Percentiles rank a stretch among this genome's conserved stretches.
These are phyloP conservation scores for Hyles euphorbiae DNA, from an alignment of 1,140 invertebrate genomes.

Conservation along the genomic window DNA sequence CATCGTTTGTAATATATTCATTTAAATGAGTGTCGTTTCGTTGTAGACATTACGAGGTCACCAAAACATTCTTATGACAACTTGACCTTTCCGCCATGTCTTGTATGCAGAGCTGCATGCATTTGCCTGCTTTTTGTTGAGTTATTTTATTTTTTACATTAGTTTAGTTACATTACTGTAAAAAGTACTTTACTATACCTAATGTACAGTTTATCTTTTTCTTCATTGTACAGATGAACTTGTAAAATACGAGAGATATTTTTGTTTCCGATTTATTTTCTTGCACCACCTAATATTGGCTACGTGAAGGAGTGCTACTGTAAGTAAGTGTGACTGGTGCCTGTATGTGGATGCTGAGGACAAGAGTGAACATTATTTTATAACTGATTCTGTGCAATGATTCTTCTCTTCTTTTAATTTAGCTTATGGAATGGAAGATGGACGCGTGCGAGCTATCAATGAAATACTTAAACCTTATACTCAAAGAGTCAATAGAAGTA, in stretches of 20 bases:
- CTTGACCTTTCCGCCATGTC: conserved; percentile 77
- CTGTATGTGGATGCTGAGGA: conserved; percentile 47
- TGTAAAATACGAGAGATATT: conserved; percentile 79
- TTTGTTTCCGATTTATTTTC: conserved; percentile 83
- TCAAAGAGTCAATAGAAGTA: conserved; percentile 31
- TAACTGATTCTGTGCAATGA: conserved; percentile 41
- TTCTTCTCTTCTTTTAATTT: conserved; percentile 63
- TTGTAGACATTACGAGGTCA: conserved; percentile 75
- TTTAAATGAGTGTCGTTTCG: conserved; percentile 76
- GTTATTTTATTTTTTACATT: conserved; percentile 69
- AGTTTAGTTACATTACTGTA: conserved; percentile 75
- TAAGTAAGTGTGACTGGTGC: conserved; percentile 81
- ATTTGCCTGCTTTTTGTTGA: conserved; percentile 78
- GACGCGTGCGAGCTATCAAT: conserved; percentile 43
- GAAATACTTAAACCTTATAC: conserved; percentile 28
- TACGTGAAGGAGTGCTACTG: conserved; percentile 86
- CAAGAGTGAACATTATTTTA: conserved; percentile 45
- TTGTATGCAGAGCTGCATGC: conserved; percentile 78
- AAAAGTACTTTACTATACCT: conserved; percentile 59
- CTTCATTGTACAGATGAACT: conserved; percentile 73
- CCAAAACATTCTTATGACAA: conserved; percentile 74
- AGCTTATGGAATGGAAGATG: conserved; percentile 59
- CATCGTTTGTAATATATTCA: conserved; percentile 76
- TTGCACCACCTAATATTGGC: conserved; percentile 86
- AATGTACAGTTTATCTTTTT: conserved; percentile 72